These are phyloP conservation scores for Phrixothrix hirtus DNA, from an alignment of 2,888 invertebrate genomes.

Conservation along the genomic window DNA sequence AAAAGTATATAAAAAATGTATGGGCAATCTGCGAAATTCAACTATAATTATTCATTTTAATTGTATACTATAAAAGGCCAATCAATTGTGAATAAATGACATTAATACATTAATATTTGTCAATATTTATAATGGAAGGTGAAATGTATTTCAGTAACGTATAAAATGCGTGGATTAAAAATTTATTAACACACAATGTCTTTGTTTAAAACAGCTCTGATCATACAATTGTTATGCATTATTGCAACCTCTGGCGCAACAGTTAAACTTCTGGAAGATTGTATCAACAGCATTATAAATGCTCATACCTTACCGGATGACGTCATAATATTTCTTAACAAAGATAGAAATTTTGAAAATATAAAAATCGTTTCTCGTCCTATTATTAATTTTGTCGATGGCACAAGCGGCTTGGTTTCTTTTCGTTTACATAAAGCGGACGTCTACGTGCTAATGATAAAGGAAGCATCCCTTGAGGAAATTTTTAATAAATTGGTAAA, in stretches of 20 bases:
- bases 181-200: conserved; percentile 11
- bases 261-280: background rate
- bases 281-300: background rate
- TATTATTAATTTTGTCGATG: background rate
- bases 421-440: background rate
- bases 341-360: background rate
- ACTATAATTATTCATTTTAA: no score
- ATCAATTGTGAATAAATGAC: no score
- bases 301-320: background rate
- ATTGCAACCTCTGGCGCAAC: background rate
- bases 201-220: conserved; percentile 1
- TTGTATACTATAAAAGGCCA: no score
- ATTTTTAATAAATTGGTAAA: background rate
- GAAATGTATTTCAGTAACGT: no score
- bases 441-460: conserved; percentile 2
- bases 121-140: no score
- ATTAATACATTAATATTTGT: no score
- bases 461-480: background rate
- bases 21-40: no score
- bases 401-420: background rate
- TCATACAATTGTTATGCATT: background rate
- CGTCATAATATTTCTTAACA: background rate
- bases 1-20: no score
- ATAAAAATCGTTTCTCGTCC: background rate
- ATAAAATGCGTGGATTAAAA: no score